Evolutionary conservation across 2,113 vertebrate genomes (phyloP).

Genomic region (Procapra przewalskii): DNA sequence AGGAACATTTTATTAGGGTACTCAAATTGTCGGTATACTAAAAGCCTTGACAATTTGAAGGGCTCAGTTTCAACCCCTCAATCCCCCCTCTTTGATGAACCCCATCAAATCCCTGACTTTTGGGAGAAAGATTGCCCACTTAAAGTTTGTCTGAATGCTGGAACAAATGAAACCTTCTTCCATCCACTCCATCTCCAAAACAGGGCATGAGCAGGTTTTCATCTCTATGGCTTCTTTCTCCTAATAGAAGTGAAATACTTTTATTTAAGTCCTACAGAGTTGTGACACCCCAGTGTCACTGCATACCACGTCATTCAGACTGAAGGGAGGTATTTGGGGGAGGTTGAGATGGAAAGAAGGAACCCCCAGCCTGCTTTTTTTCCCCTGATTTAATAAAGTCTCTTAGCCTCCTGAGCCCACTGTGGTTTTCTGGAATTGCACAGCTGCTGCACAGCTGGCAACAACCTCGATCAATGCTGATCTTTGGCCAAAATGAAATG

Average conservation of each 20-base stretch:
- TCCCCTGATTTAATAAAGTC: conserved; percentile 44
- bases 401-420: conserved; percentile 41
- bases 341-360: neutral
- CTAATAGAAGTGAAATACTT: neutral
- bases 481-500: conserved; percentile 66
- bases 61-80: neutral
- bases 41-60: neutral
- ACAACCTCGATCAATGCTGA: conserved; percentile 56
- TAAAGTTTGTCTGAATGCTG: neutral
- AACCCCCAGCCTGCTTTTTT: neutral
- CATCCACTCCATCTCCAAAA: neutral
- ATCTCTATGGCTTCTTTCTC: neutral
- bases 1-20: neutral
- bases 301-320: neutral
- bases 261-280: neutral
- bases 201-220: neutral
- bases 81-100: neutral
- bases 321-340: neutral
- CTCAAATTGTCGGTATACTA: neutral
- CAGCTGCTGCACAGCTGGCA: conserved; percentile 73
- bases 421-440: conserved; percentile 58
- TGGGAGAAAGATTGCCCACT: neutral
- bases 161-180: neutral
- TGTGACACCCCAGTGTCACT: neutral
- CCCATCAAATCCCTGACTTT: neutral